Conservation (phyloP, 2,888 invertebrate species). For the Leistus spinibarbis region DNA sequence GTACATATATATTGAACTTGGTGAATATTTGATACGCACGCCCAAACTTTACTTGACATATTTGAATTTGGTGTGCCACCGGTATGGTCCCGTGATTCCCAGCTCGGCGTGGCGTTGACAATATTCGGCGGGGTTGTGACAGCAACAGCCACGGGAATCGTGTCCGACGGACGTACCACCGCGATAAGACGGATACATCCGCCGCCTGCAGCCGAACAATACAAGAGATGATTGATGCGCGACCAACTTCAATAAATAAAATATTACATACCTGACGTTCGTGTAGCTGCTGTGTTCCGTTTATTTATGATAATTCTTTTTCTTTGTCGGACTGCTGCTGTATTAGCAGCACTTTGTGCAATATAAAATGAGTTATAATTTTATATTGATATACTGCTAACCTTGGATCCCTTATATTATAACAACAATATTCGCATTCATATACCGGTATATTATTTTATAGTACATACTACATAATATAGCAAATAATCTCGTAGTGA, state of each 20-base stretch:
- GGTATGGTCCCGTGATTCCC: background rate
- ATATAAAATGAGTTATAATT: too few species aligned
- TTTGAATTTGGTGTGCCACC: slow-evolving; percentile 14
- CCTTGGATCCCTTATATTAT: too few species aligned
- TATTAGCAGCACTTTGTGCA: too few species aligned
- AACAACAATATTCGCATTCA: too few species aligned
- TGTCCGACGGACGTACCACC: background rate
- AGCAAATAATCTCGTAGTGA: too few species aligned
- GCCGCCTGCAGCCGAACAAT: background rate
- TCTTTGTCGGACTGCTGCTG: background rate
- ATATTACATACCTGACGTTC: too few species aligned
- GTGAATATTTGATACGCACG: slow-evolving; percentile 34
- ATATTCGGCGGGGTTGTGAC: background rate
- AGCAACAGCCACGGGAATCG: background rate
- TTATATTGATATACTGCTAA: too few species aligned
- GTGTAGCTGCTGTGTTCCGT: background rate
- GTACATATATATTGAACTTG: slow-evolving; percentile 20
- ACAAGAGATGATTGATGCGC: background rate
- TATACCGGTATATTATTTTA: too few species aligned
- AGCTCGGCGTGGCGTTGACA: background rate
- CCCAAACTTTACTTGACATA: slow-evolving; percentile 31
- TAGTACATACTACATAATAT: too few species aligned
- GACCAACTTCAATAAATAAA: background rate
- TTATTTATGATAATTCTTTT: background rate
- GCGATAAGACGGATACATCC: background rate